Evolutionary conservation across 2,797 vertebrate species (phyloP).

Genomic region (Catharus ustulatus): DNA sequence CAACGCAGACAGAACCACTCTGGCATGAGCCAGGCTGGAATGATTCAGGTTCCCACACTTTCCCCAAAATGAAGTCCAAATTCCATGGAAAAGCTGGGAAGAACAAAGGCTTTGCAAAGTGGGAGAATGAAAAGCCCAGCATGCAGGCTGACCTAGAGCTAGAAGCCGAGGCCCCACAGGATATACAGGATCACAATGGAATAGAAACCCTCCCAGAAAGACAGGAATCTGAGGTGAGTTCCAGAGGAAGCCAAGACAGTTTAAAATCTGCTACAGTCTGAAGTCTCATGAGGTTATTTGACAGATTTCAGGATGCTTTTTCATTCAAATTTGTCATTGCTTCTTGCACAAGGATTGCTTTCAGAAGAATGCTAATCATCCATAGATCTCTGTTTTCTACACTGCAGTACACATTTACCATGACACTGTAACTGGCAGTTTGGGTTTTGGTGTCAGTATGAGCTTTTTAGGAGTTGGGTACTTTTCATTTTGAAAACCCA

Average conservation of each 20-base stretch:
- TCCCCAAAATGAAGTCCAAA: slow-evolving; percentile 94
- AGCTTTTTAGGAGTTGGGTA: not conserved
- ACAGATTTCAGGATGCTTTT: not conserved
- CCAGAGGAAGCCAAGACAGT: not conserved
- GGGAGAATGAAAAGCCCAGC: slow-evolving; percentile 87
- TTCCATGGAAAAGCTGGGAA: slow-evolving; percentile 86
- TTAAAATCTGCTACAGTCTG: not conserved
- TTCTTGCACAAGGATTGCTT: not conserved
- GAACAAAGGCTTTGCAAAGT: slow-evolving; percentile 89
- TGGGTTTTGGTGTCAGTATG: not conserved
- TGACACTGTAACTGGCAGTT: not conserved
- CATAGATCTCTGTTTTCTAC: not conserved
- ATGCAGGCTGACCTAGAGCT: slow-evolving; percentile 64
- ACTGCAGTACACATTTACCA: not conserved
- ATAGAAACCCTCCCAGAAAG: slow-evolving; percentile 73
- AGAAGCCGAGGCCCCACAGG: slow-evolving; percentile 50
- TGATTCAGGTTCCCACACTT: slow-evolving; percentile 90
- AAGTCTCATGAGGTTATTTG: not conserved
- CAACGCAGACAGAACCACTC: slow-evolving; percentile 91
- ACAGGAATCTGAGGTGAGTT: slow-evolving; percentile 79
- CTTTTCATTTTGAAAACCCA: not conserved
- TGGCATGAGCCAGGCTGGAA: slow-evolving; percentile 89
- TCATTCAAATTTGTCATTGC: not conserved
- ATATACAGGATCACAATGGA: slow-evolving; percentile 73
- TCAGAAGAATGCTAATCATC: not conserved